These are phyloP conservation scores for Nemoura dubitans DNA, from an alignment of 2,888 invertebrate genomes.

Conservation along the genomic window DNA sequence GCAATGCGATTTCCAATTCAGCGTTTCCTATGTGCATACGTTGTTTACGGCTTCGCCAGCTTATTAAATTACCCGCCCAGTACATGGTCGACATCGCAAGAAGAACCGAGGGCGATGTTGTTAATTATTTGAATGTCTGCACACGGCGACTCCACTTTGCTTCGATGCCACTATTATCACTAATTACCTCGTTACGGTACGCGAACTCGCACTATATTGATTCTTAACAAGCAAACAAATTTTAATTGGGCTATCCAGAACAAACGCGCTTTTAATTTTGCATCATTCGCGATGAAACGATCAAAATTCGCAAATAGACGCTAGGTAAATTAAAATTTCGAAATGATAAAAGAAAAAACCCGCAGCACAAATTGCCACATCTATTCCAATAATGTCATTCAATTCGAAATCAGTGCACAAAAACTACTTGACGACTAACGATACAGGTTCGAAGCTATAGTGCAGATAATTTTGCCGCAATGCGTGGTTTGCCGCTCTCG, in stretches of 20 bases:
- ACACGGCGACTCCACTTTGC: not conserved
- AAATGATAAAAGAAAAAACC: too few species aligned
- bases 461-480: conserved; percentile 31
- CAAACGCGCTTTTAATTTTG: too few species aligned
- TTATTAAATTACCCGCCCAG: not conserved
- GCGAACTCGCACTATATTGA: not conserved
- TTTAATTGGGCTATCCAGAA: not conserved
- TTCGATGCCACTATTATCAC: not conserved
- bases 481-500: conserved; percentile 1
- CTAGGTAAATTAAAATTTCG: too few species aligned
- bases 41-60: not conserved
- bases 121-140: not conserved
- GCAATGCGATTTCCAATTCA: not conserved
- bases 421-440: too few species aligned
- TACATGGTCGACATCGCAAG: not conserved
- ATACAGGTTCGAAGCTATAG: not conserved
- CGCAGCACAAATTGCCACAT: not conserved
- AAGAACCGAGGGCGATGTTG: not conserved
- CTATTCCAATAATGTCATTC: too few species aligned
- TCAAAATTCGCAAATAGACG: not conserved
- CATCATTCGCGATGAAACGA: not conserved
- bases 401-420: too few species aligned
- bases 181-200: conserved; percentile 1
- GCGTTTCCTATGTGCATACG: too few species aligned
- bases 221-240: not conserved